phyloP scores from a whole-genome alignment of 2,888 invertebrate genomes.

The Aethes cnicana region DNA sequence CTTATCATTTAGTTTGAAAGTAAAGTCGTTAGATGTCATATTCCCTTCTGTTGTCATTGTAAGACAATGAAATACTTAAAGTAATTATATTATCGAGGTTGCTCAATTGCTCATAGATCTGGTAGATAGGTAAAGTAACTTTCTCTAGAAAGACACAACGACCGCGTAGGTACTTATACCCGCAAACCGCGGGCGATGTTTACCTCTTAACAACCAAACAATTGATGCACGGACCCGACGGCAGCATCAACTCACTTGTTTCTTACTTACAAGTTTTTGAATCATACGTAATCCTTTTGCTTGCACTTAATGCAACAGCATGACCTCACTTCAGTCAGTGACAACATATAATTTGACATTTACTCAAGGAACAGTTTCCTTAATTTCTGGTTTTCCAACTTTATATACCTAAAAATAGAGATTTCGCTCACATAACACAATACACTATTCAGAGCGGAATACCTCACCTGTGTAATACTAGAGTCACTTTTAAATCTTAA shows the following conservation, averaged over 20 bases:
- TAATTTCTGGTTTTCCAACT: conserved; percentile 38
- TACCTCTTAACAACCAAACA: conserved; percentile 56
- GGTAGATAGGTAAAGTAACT: conserved; percentile 50
- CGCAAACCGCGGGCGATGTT: conserved; percentile 41
- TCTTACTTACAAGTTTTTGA: conserved; percentile 10
- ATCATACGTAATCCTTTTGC: conserved; percentile 6
- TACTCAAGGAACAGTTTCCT: conserved; percentile 17
- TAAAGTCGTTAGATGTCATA: too few relatives aligned
- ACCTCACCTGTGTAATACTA: conserved; percentile 54
- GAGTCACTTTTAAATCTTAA: conserved; percentile 52
- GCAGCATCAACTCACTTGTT: conserved; percentile 8
- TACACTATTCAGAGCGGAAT: conserved; percentile 30
- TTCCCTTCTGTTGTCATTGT: too few relatives aligned
- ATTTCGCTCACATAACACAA: conserved; percentile 42
- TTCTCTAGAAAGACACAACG: conserved; percentile 52
- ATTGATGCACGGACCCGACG: conserved; percentile 43
- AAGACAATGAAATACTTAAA: too few relatives aligned
- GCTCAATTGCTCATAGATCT: conserved; percentile 10
- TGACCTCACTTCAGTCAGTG: conserved; percentile 7
- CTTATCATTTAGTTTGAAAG: conserved; percentile 5
- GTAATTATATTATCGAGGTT: too few relatives aligned
- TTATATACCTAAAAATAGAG: conserved; percentile 50
- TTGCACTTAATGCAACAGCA: background rate
- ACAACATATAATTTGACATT: conserved; percentile 16
- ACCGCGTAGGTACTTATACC: conserved; percentile 34